Conservation (phyloP, 2,888 invertebrate species). For the Beris chalybata region DNA sequence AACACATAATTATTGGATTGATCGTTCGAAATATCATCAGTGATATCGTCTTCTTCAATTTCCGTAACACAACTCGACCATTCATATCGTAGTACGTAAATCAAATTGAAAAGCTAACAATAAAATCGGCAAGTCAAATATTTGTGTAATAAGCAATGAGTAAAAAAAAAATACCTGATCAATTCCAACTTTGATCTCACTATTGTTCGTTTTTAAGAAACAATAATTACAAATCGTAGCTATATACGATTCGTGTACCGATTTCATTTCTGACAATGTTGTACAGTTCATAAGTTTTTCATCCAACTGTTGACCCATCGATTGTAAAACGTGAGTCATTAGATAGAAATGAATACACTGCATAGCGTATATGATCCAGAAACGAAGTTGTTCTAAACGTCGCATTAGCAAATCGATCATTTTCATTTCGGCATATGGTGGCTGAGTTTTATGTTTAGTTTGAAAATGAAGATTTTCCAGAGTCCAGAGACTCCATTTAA, state of each 20-base stretch:
- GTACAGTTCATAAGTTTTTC: conserved; percentile 45
- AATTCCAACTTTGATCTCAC: conserved; percentile 43
- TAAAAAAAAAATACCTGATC: conserved; percentile 45
- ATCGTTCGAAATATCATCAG: conserved; percentile 34
- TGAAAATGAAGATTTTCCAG: conserved; percentile 58
- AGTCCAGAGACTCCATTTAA: conserved; percentile 61
- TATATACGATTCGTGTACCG: conserved; percentile 52
- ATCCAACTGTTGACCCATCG: conserved; percentile 49
- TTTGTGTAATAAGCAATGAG: neutral
- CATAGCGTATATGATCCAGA: conserved; percentile 61
- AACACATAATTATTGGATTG: conserved; percentile 42
- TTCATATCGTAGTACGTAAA: conserved; percentile 50
- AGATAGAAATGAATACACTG: conserved; percentile 60
- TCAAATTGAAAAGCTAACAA: conserved; percentile 49
- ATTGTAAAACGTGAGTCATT: conserved; percentile 58
- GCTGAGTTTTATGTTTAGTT: conserved; percentile 42
- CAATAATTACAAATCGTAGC: conserved; percentile 49
- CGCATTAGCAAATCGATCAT: conserved; percentile 51
- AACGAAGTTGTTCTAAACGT: conserved; percentile 59
- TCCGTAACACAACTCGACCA: conserved; percentile 48
- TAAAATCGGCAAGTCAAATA: conserved; percentile 12
- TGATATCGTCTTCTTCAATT: conserved; percentile 42
- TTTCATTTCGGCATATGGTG: conserved; percentile 47
- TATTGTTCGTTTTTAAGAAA: conserved; percentile 43
- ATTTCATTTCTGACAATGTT: conserved; percentile 49